A percentile compares a stretch with the other conserved stretches of the same genome.
These are phyloP conservation scores for Harpalus rubripes DNA, from an alignment of 2,888 invertebrate genomes.

Conservation along the genomic window DNA sequence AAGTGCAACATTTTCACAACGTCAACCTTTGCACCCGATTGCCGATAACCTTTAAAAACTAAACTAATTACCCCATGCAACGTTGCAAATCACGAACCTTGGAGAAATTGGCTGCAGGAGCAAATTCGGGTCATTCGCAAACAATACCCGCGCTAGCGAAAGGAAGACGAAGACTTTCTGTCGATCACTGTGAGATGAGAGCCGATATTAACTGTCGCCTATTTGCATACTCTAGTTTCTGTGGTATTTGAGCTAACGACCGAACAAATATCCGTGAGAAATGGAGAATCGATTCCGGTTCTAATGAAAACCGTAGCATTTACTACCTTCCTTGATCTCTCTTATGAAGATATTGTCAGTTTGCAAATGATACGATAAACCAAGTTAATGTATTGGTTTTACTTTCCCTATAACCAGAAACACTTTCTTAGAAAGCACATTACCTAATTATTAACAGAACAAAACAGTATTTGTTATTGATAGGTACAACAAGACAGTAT, in stretches of 20 bases:
- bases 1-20: slow-evolving; percentile 34
- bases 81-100: slow-evolving; percentile 38
- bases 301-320: background rate
- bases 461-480: background rate
- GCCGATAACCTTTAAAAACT: slow-evolving; percentile 39
- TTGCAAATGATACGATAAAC: background rate
- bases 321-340: background rate
- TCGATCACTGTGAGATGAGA: slow-evolving; percentile 17
- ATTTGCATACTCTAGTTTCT: slow-evolving; percentile 57
- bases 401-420: background rate
- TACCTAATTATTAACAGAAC: background rate
- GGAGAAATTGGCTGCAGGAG: slow-evolving; percentile 6
- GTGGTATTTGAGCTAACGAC: slow-evolving; percentile 26
- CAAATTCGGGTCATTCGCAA: slow-evolving; percentile 39
- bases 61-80: slow-evolving; percentile 38
- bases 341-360: background rate
- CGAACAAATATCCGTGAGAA: slow-evolving; percentile 47
- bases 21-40: slow-evolving; percentile 30
- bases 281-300: background rate
- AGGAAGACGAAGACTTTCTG: background rate
- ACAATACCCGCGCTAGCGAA: slow-evolving; percentile 3
- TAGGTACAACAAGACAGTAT: too few relatives aligned
- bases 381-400: background rate
- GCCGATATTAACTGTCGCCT: slow-evolving; percentile 47
- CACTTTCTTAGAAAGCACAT: slow-evolving; percentile 2